phyloP scores from a whole-genome alignment of 35 echinoderm and acorn worm genomes.

The Patiria miniata region DNA sequence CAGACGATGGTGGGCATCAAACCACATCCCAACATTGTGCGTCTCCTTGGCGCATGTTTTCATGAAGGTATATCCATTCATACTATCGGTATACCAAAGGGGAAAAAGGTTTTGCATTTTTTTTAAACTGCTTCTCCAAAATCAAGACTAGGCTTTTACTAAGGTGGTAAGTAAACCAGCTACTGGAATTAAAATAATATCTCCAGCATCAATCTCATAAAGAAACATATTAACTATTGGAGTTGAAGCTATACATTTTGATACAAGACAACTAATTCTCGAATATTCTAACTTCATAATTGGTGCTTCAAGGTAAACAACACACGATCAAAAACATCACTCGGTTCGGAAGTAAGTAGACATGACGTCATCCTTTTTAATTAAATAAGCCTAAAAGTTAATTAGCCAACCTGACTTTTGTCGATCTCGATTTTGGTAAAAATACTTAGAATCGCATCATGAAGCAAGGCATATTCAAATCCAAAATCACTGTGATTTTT shows the following conservation, averaged over 20 bases:
- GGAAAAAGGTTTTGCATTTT: not conserved
- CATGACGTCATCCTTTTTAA: no score
- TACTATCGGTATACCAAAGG: not conserved
- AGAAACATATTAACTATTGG: not conserved
- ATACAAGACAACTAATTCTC: no score
- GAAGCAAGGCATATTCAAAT: not conserved
- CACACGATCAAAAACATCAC: no score
- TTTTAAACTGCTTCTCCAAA: not conserved
- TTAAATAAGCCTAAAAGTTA: no score
- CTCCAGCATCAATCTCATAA: not conserved
- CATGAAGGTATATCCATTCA: not conserved
- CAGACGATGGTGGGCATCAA: not conserved
- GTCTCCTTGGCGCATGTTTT: not conserved
- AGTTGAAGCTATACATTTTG: no score
- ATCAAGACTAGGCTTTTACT: not conserved
- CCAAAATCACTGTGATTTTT: not conserved
- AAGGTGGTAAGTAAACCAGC: not conserved
- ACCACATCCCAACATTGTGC: not conserved
- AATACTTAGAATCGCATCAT: no score
- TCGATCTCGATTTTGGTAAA: no score
- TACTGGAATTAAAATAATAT: not conserved
- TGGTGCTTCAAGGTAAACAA: no score
- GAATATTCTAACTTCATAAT: no score
- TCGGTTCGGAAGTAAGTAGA: no score
- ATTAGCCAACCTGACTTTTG: no score